Evolutionary conservation across 2,113 vertebrate genomes (phyloP), one percentile per base, ranked within the genome.

Genomic region (Lepidothrix coronata): DNA sequence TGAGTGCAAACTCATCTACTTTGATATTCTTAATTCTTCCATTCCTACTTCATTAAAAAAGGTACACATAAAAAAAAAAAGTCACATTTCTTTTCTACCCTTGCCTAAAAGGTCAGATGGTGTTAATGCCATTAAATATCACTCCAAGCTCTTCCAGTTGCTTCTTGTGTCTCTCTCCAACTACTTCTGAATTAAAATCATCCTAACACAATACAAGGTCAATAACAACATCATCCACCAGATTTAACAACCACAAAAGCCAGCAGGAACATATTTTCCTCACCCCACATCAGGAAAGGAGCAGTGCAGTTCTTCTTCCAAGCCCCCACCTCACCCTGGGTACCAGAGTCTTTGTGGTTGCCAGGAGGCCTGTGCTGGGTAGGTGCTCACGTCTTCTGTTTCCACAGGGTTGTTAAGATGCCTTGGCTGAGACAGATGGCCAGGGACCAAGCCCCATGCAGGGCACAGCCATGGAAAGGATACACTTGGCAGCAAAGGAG

Each of bases 381-480:
- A 59, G 41, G 51, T 58, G 44, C 61, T 78, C 75, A 33, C 24
- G 17, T 8, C 58, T 5, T 1, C 43, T 55, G 16, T 20, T 73
- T 37, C 44, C 71, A 37, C 22, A 41, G 39, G 10, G 44, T 7
- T 77, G 31, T 21, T 35, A 22, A 49, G 37, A 41, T 39, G 12
- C 8, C 54, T 8, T 18, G 37, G 15, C 15, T 55, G 57, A 77
- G 33, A 48, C 10, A 79, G 11, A 41, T 4, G 16, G 39, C 8
- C 39, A 52, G 54, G n/a, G 39, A 25, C 9, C n/a, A 65, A 79
- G 51, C 8, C 19, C 55, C 37, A 22, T 0, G 44, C 35, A 83
- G 27, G 30, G 30, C 17, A 59, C 0, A 1, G 28, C 21, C 30
- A 54, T 1, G 0, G 46, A 25, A 62, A 75, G 12, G 49, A 43